Evolutionary conservation across 2,113 vertebrate genomes (phyloP), one percentile per base, ranked within the genome.

Genomic region (Mus pahari): DNA sequence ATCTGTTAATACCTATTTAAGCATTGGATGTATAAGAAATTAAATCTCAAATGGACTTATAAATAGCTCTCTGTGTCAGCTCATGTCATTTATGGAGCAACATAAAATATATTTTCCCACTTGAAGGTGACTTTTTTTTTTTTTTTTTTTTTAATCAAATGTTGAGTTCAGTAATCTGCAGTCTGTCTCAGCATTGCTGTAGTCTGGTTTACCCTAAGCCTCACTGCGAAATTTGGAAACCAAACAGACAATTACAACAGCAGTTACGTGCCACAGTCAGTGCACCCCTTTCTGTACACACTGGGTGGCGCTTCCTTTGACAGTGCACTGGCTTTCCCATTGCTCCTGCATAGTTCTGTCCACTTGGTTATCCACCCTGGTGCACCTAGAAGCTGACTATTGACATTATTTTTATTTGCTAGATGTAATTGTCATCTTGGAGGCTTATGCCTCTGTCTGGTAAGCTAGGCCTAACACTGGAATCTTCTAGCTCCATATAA

Each of bases 31-130:
- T 93, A 13, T 78, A 87, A 83, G 24, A 48, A 91, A 74, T 36
- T 91, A 62, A 86, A 73, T 92, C 91, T 93, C 62, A 91, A 58
- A 19, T 90, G 19, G 8, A 87, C 89, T 93, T 93, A 75, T 4
- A 89, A 11, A 66, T 91, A 48, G 84, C 17, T 94, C 55, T 81
- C 60, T 91, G 71, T 90, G 82, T 42, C n/a, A 60, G 28, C 24
- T 92, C 81, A 91, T 50, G 66, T 81, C 88, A 86, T 39, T 60
- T 83, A 48, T 92, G 2, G 70, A 91, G 66, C 62, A 94, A 60
- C 39, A 45, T 88, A 77, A 94, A 62, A 62, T 66, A 68, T n/a
- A 68, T n/a, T 94, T 96, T 93, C 3, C 14, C 77, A 78, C 92
- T 94, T 75, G 86, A 70, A 62, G 36, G 16, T 50, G 33, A 39